phyloP scores from a whole-genome alignment of 2,888 invertebrate genomes.

The Drepanosiphum platanoidis region DNA sequence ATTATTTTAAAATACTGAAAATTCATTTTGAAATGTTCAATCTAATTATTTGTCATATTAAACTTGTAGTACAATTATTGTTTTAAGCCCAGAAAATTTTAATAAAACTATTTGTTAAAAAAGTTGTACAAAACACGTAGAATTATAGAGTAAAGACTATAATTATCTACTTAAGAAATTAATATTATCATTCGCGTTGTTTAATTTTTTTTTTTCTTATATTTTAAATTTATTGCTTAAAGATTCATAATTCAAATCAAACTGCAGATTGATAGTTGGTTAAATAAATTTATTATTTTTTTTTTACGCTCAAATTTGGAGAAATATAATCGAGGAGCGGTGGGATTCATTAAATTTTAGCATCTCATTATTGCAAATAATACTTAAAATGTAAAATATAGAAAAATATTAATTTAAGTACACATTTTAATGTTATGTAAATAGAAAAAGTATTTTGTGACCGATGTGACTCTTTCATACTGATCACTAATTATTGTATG shows the following conservation, averaged over 20 bases:
- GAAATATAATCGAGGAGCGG: neutral
- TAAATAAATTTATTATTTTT: too few species aligned
- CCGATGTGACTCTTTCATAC: neutral
- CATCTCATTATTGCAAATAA: too few species aligned
- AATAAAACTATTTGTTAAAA: too few species aligned
- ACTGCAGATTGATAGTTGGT: neutral
- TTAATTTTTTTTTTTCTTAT: neutral
- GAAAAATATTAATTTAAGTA: neutral
- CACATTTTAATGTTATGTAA: neutral
- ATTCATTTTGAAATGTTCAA: neutral
- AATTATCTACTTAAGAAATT: constrained; percentile 20
- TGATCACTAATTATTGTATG: neutral
- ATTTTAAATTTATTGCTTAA: neutral
- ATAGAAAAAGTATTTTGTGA: neutral
- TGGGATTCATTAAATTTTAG: neutral
- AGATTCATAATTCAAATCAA: neutral
- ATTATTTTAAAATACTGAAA: neutral
- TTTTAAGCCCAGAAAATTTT: neutral
- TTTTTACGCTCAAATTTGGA: neutral
- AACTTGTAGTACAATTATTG: neutral
- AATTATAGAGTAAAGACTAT: neutral
- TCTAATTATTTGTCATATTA: neutral
- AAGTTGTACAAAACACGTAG: neutral
- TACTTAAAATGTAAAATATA: neutral
- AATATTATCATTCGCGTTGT: neutral